phyloP scores from a whole-genome alignment of 2,797 vertebrate genomes.

The Mycteria americana region DNA sequence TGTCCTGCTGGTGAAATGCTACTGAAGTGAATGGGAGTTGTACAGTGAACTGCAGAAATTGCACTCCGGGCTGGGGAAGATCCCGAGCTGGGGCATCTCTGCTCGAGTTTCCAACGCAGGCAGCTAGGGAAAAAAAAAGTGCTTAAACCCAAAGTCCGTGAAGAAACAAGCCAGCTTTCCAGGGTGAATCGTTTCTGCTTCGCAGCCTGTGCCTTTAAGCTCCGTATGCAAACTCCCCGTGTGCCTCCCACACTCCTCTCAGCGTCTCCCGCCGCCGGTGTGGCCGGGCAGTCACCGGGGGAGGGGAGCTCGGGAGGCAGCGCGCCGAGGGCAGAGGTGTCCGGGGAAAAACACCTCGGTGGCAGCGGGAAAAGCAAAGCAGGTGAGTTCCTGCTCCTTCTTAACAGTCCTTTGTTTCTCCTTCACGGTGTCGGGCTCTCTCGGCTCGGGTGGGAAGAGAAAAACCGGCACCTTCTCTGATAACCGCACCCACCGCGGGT shows the following conservation, averaged over 20 bases:
- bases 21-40: accelerated
- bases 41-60: accelerated
- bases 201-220: slow-evolving; percentile 39
- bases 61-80: neutral
- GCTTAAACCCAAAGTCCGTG: neutral
- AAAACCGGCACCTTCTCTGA: neutral
- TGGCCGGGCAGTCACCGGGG: neutral
- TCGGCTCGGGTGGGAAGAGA: neutral
- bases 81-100: neutral
- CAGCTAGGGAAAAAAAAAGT: neutral
- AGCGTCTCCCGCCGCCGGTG: neutral
- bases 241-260: neutral
- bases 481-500: neutral
- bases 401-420: neutral
- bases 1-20: neutral
- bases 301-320: neutral
- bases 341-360: neutral
- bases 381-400: slow-evolving; percentile 3
- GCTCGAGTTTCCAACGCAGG: neutral
- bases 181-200: neutral
- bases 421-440: neutral
- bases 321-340: neutral
- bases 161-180: neutral
- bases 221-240: neutral
- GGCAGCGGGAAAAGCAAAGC: neutral